phyloP scores from a whole-genome alignment of 1,140 invertebrate genomes.

The Drosophila fuyamai region DNA sequence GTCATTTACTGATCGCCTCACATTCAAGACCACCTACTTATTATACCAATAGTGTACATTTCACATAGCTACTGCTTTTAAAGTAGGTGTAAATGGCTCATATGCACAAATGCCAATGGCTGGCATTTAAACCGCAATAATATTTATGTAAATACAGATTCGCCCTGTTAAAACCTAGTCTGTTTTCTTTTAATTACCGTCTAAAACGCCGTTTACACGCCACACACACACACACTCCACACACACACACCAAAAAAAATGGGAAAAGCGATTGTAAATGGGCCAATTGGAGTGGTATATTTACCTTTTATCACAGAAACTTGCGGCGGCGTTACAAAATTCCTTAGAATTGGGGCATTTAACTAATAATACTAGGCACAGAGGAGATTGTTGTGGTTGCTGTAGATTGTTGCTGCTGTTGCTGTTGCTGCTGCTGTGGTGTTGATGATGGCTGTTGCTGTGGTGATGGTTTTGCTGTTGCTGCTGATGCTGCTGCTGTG shows the following conservation, averaged over 20 bases:
- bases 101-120: constrained; percentile 31
- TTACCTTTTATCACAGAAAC: constrained; percentile 85
- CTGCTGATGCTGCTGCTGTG: constrained; percentile 46
- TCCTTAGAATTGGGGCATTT: constrained; percentile 85
- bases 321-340: constrained; percentile 84
- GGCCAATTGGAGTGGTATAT: constrained; percentile 20
- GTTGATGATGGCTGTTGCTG: constrained; percentile 45
- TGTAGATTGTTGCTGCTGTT: constrained; percentile 54
- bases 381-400: constrained; percentile 82
- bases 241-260: neutral
- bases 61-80: constrained; percentile 17
- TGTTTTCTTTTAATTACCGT: constrained; percentile 7
- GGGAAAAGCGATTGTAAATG: neutral
- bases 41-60: constrained; percentile 3
- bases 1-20: constrained; percentile 14
- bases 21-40: constrained; percentile 17
- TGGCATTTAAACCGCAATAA: constrained; percentile 33
- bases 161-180: neutral
- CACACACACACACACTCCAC: neutral
- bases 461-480: constrained; percentile 60
- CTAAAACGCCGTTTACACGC: neutral
- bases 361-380: constrained; percentile 85
- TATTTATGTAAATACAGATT: constrained; percentile 14
- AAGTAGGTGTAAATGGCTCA: constrained; percentile 21
- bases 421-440: constrained; percentile 34